A percentile compares a stretch with the other conserved stretches of the same genome.
Conservation (phyloP, 2,888 invertebrate genomes). For the Conistra vaccinii region DNA sequence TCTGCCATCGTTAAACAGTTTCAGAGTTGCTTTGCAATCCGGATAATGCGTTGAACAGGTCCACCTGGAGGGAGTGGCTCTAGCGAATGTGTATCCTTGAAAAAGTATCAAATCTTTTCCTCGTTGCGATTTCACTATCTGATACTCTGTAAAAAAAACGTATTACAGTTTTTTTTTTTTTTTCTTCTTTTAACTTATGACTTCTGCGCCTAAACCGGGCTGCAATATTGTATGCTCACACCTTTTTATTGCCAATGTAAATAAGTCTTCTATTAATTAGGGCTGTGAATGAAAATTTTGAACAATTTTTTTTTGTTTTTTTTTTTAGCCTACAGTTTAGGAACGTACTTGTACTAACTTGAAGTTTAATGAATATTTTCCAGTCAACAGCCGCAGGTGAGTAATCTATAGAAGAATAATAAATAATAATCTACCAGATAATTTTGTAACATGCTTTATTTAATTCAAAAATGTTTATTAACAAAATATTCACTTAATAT, state of each 20-base stretch:
- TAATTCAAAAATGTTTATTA: background rate
- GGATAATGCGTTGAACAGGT: constrained; percentile 65
- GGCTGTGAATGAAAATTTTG: background rate
- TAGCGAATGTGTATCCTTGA: constrained; percentile 71
- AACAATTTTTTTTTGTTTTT: background rate
- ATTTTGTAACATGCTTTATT: background rate
- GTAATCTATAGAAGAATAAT: background rate
- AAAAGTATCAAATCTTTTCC: constrained; percentile 72
- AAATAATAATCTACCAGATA: background rate
- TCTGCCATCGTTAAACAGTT: constrained; percentile 29
- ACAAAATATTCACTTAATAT: background rate
- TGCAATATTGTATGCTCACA: background rate
- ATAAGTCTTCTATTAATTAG: background rate
- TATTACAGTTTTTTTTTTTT: background rate
- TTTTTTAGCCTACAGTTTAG: background rate
- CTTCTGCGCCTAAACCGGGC: background rate
- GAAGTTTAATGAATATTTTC: background rate
- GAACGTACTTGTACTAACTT: background rate
- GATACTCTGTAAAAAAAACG: constrained; percentile 54
- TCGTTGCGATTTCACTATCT: constrained; percentile 68
- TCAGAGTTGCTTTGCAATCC: constrained; percentile 48
- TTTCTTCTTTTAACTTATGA: background rate
- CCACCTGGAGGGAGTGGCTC: constrained; percentile 60
- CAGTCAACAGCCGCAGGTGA: background rate
- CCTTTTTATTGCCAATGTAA: background rate